phyloP scores from a whole-genome alignment of 2,113 vertebrate species.

The Callospermophilus lateralis region DNA sequence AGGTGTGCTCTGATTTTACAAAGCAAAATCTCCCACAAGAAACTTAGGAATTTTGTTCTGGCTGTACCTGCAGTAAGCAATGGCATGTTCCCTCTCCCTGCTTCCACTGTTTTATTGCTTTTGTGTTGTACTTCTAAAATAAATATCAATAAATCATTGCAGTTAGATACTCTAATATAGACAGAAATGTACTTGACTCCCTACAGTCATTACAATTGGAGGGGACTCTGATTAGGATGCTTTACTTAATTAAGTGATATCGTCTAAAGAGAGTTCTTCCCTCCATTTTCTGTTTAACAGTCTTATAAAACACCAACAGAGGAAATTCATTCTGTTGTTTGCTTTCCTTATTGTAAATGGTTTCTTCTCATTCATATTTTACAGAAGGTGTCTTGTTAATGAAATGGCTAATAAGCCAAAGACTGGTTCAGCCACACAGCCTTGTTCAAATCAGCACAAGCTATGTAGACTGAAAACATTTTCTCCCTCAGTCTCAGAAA shows the following conservation, averaged over 20 bases:
- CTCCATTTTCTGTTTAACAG: slow-evolving; percentile 87
- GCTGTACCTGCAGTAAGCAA: slow-evolving; percentile 26
- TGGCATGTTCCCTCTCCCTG: slow-evolving; percentile 56
- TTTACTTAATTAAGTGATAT: slow-evolving; percentile 92
- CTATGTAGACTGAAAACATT: neutral
- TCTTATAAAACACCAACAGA: slow-evolving; percentile 88
- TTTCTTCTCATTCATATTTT: slow-evolving; percentile 87
- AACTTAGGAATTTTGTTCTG: slow-evolving; percentile 52
- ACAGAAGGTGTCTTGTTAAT: slow-evolving; percentile 84
- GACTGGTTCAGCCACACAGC: slow-evolving; percentile 79
- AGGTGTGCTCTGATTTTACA: slow-evolving; percentile 70
- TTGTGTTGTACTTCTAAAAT: slow-evolving; percentile 86
- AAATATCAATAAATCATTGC: slow-evolving; percentile 88
- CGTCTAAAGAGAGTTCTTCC: slow-evolving; percentile 90
- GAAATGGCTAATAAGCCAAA: slow-evolving; percentile 85
- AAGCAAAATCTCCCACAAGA: slow-evolving; percentile 51
- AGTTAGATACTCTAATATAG: slow-evolving; percentile 87
- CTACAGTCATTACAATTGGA: slow-evolving; percentile 90
- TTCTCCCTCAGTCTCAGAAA: slow-evolving; percentile 53
- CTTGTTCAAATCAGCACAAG: slow-evolving; percentile 39
- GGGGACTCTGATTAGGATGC: slow-evolving; percentile 90
- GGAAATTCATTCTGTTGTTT: slow-evolving; percentile 88
- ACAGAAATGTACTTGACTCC: slow-evolving; percentile 90
- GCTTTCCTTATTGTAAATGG: slow-evolving; percentile 88
- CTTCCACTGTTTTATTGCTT: slow-evolving; percentile 82